Conservation (phyloP, 2,113 vertebrate species). For the Naja naja region DNA sequence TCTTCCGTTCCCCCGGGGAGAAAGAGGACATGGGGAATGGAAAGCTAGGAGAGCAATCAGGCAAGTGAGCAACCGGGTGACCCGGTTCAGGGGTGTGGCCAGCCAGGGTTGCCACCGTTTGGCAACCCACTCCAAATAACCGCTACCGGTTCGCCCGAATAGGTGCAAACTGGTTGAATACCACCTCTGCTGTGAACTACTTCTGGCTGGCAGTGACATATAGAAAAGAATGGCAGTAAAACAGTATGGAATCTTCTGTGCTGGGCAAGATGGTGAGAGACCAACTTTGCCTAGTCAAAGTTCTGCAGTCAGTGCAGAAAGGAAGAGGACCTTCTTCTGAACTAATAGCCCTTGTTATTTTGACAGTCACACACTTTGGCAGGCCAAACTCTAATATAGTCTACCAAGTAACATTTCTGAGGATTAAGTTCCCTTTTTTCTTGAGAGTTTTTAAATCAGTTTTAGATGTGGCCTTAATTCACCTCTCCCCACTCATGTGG, state of each 20-base stretch:
- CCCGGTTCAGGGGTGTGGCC: too few species aligned
- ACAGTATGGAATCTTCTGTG: not conserved
- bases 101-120: too few species aligned
- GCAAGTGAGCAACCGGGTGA: too few species aligned
- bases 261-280: not conserved
- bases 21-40: too few species aligned
- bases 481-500: not conserved
- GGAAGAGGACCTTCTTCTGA: constrained; percentile 25
- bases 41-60: too few species aligned
- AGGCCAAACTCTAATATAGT: constrained; percentile 37
- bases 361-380: constrained; percentile 44
- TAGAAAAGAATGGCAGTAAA: not conserved
- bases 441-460: constrained; percentile 19
- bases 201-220: not conserved
- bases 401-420: constrained; percentile 27
- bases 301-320: not conserved
- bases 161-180: too few species aligned
- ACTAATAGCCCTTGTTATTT: constrained; percentile 13
- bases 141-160: too few species aligned
- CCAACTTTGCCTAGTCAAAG: not conserved
- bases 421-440: constrained; percentile 46
- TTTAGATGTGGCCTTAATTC: constrained; percentile 12
- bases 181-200: not conserved
- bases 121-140: too few species aligned
- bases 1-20: too few species aligned